Conservation (phyloP, 2,888 invertebrate species). For the Agrotis exclamationis region DNA sequence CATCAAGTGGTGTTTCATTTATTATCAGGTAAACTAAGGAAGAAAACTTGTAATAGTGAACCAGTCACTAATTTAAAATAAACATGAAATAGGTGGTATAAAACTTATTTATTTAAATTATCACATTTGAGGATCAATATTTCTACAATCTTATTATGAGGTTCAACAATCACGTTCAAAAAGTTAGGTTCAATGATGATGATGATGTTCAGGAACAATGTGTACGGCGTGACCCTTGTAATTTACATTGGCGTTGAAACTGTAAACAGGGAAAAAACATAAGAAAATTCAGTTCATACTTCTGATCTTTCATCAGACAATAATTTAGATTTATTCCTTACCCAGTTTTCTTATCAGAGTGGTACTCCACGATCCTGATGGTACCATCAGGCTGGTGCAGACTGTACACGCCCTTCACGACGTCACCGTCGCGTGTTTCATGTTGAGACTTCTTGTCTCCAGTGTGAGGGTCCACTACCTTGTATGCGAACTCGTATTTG, state of each 20-base stretch:
- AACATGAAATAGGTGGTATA: neutral
- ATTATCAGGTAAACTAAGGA: neutral
- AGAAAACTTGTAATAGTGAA: neutral
- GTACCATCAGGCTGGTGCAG: conserved; percentile 86
- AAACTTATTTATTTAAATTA: conserved; percentile 25
- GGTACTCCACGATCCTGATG: conserved; percentile 83
- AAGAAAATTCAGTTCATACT: neutral
- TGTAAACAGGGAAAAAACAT: conserved; percentile 26
- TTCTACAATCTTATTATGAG: conserved; percentile 15
- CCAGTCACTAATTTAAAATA: neutral
- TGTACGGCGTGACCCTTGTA: conserved; percentile 64
- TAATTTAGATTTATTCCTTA: conserved; percentile 5
- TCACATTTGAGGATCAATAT: conserved; percentile 14
- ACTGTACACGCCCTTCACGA: conserved; percentile 83
- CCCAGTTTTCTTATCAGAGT: conserved; percentile 74
- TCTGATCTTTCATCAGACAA: too few relatives aligned
- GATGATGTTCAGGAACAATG: conserved; percentile 62
- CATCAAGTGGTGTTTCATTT: too few relatives aligned
- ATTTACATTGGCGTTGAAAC: conserved; percentile 58
- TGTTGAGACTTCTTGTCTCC: conserved; percentile 82
- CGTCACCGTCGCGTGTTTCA: conserved; percentile 75
- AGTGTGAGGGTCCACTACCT: conserved; percentile 84
- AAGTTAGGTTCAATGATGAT: conserved; percentile 46
- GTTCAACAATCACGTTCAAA: neutral
- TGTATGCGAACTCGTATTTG: conserved; percentile 85